phyloP scores from a whole-genome alignment of 2,113 vertebrate species.

The Festucalex cinctus region DNA sequence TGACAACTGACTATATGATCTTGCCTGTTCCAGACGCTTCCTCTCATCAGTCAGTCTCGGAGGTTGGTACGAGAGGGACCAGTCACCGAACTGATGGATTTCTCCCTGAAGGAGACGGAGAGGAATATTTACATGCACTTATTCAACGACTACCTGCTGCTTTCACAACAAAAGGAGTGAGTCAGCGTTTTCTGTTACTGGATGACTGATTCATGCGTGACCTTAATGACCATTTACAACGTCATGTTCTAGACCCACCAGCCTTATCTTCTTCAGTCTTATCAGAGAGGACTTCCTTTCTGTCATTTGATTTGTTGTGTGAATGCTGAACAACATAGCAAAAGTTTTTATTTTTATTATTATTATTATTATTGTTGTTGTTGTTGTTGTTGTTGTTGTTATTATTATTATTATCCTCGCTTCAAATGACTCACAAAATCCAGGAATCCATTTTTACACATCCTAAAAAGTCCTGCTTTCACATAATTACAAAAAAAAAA shows the following conservation, averaged over 20 bases:
- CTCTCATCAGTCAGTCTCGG: constrained; percentile 91
- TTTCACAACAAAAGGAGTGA: constrained; percentile 89
- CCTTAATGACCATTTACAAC: not conserved
- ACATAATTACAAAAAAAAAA: no score
- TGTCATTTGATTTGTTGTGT: not conserved
- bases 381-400: no score
- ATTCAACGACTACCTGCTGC: constrained; percentile 90
- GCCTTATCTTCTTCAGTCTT: constrained; percentile 6
- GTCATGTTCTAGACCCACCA: constrained; percentile 18
- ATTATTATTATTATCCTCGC: no score
- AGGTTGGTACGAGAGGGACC: constrained; percentile 86
- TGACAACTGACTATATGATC: not conserved
- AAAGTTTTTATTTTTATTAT: no score
- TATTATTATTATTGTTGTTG: no score
- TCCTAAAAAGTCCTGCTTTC: no score
- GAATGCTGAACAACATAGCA: no score
- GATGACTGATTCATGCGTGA: not conserved
- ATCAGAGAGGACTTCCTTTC: constrained; percentile 11
- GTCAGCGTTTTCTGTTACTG: constrained; percentile 23
- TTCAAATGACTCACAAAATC: no score
- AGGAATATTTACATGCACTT: constrained; percentile 86
- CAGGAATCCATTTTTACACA: no score
- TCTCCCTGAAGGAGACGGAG: constrained; percentile 81
- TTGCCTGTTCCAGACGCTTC: constrained; percentile 80
- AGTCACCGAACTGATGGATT: constrained; percentile 76